Base-by-base conservation (phyloP, 1,140 invertebrate species). In the Andricus grossulariae region DNA sequence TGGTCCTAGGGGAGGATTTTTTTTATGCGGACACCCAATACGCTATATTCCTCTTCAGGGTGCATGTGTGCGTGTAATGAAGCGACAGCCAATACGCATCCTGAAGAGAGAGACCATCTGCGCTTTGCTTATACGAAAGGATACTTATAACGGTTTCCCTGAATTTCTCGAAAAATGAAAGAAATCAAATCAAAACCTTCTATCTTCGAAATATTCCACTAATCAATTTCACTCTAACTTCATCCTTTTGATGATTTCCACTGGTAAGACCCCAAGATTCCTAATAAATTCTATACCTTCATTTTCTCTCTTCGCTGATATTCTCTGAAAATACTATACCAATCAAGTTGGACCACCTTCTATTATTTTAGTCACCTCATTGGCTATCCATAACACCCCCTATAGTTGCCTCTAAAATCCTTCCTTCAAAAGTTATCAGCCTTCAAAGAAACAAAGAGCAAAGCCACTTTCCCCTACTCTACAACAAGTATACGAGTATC, bases 11-110 rank as follows among this genome's bases (percentile, higher is more conserved):
- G 21, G 73, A 57, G 54, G 52, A 55, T 55, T 55, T 55, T 54
- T n/a, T 55, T 55, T 55, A 10, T 18, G 19, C 52, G n/a, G n/a
- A 55, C 52, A 55, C 52, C 15, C 52, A 55, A 55, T 55, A 55
- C 52, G n/a, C 52, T 55, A n/a, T 55, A 55, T 19, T 54, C 51
- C 51, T 54, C 51, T 54, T 55, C 1, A 18, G n/a, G 6, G 19
- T 55, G 19, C n/a, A 55, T 55, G 52, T 55, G 15, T 18, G 19
- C 18, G 51, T 54, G 52, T 55, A 55, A 55, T 55, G 52, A 55
- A 55, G 52, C 52, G 16, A 55, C n/a, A 55, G 52, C 52, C 52
- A 55, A 55, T 55, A 55, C 52, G 52, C 52, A 55, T 55, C 16
- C n/a, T 19, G 54, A 55, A 19, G 12, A 55, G n/a, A 19, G 18